A percentile compares a stretch with the other conserved stretches of the same genome.
Evolutionary conservation across 2,113 vertebrate species (phyloP).

Genomic region (Agapornis roseicollis): DNA sequence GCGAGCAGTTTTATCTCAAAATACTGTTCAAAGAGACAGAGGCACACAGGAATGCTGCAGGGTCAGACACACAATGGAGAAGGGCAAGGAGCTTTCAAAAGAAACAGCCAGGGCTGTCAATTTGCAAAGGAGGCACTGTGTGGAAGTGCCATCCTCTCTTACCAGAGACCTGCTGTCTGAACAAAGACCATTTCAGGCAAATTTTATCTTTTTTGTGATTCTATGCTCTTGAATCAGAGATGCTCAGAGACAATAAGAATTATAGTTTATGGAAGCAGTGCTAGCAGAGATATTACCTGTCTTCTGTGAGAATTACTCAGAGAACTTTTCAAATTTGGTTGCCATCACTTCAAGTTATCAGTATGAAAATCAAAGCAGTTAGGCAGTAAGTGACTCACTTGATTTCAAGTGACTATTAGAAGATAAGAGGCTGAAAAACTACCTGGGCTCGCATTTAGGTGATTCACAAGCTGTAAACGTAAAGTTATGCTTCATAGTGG

Average conservation of each 20-base stretch:
- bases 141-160: not conserved
- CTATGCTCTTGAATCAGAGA: not conserved
- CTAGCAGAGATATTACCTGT: not conserved
- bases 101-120: not conserved
- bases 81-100: not conserved
- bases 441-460: not conserved
- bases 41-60: not conserved
- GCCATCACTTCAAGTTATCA: not conserved
- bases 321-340: not conserved
- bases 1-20: not conserved
- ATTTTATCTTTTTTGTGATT: not conserved
- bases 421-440: not conserved
- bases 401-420: not conserved
- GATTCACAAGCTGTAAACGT: not conserved
- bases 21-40: not conserved
- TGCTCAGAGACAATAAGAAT: not conserved
- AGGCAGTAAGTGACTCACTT: not conserved
- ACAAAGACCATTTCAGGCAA: not conserved
- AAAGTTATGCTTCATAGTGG: not conserved
- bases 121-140: not conserved
- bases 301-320: not conserved
- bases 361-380: constrained; percentile 4
- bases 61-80: not conserved
- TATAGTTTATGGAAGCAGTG: not conserved
- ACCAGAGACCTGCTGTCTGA: not conserved